Evolutionary conservation across 2,888 invertebrate genomes (phyloP).

Genomic region (Polyommatus iphigenia): DNA sequence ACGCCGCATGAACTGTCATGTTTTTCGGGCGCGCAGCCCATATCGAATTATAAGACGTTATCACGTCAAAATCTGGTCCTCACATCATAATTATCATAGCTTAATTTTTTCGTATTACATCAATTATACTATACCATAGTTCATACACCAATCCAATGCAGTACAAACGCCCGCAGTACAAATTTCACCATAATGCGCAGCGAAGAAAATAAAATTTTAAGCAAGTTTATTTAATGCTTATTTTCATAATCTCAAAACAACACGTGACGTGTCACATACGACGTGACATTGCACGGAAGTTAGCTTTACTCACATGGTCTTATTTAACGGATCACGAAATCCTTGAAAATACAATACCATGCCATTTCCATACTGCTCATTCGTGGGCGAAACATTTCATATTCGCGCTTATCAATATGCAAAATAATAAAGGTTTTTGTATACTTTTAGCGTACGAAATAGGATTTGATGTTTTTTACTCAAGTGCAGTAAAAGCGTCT

Average conservation of each 20-base stretch:
- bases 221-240: slow-evolving; percentile 32
- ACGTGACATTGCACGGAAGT: slow-evolving; percentile 72
- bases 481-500: neutral
- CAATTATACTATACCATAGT: neutral
- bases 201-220: slow-evolving; percentile 28
- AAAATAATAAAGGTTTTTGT: slow-evolving; percentile 22
- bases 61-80: no score
- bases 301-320: slow-evolving; percentile 66
- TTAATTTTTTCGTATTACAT: no score
- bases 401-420: slow-evolving; percentile 28
- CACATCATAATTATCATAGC: no score
- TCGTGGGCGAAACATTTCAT: slow-evolving; percentile 24
- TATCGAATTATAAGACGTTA: no score
- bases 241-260: slow-evolving; percentile 43
- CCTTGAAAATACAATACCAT: slow-evolving; percentile 57
- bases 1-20: no score
- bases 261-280: slow-evolving; percentile 46
- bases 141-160: neutral
- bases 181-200: slow-evolving; percentile 25
- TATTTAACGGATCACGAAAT: slow-evolving; percentile 72
- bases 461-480: neutral
- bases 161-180: neutral
- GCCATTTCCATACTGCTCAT: slow-evolving; percentile 24
- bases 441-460: neutral
- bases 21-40: no score